These are phyloP conservation scores for Drosophila diplacantha DNA, from an alignment of 2,888 invertebrate species.

Conservation along the genomic window DNA sequence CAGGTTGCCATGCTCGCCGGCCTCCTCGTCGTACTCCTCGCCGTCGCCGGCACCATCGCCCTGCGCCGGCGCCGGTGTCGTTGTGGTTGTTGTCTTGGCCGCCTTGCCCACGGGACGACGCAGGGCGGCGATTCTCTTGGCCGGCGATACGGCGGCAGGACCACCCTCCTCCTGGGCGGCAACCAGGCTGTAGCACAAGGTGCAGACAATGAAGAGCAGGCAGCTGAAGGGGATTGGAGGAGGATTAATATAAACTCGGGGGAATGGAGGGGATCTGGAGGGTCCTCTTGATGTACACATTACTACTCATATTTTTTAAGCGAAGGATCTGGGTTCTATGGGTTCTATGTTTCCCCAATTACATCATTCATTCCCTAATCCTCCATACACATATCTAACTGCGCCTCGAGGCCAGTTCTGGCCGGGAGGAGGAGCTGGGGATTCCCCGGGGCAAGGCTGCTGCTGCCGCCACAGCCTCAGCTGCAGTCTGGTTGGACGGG, in stretches of 20 bases:
- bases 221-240: slow-evolving; percentile 37
- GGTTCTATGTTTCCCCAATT: slow-evolving; percentile 1
- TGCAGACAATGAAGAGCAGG: slow-evolving; percentile 69
- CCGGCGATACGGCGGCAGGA: slow-evolving; percentile 41
- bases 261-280: no score
- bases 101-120: slow-evolving; percentile 71
- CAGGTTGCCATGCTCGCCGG: slow-evolving; percentile 68
- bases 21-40: slow-evolving; percentile 78
- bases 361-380: neutral
- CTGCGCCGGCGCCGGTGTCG: slow-evolving; percentile 68
- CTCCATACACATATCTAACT: no score
- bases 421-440: neutral
- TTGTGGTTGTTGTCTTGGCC: slow-evolving; percentile 72
- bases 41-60: slow-evolving; percentile 74
- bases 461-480: neutral
- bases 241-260: neutral
- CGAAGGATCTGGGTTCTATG: no score
- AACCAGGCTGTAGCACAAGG: slow-evolving; percentile 66
- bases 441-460: slow-evolving; percentile 26
- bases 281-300: neutral
- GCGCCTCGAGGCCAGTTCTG: neutral
- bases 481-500: slow-evolving; percentile 35
- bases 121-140: slow-evolving; percentile 69
- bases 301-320: no score
- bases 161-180: slow-evolving; percentile 65